Percentiles rank a stretch among this genome's conserved stretches.
Evolutionary conservation across 2,888 invertebrate species (phyloP).

Genomic region (Cheilosia scutellata): DNA sequence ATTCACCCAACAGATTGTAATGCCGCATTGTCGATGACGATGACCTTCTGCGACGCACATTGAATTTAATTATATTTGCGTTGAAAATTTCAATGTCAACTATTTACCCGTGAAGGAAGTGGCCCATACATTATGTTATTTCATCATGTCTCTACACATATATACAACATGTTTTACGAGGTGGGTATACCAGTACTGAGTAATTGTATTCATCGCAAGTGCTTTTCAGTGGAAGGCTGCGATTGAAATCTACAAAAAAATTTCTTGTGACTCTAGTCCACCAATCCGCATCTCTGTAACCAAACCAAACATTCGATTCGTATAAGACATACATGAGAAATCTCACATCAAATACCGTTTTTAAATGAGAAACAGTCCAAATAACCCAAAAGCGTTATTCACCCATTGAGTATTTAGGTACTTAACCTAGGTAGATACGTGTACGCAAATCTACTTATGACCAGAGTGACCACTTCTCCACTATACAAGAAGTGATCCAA

Average conservation of each 20-base stretch:
- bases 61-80: slow-evolving; percentile 51
- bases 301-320: not conserved
- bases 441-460: slow-evolving; percentile 12
- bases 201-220: slow-evolving; percentile 8
- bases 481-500: slow-evolving; percentile 7
- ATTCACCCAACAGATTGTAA: slow-evolving; percentile 15
- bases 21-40: slow-evolving; percentile 33
- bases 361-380: slow-evolving; percentile 24
- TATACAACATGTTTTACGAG: not conserved
- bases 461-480: slow-evolving; percentile 26
- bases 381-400: slow-evolving; percentile 12
- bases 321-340: slow-evolving; percentile 1
- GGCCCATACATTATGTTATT: slow-evolving; percentile 16
- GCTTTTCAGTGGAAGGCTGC: slow-evolving; percentile 4
- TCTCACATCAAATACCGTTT: slow-evolving; percentile 36
- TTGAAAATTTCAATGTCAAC: slow-evolving; percentile 58
- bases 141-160: slow-evolving; percentile 1
- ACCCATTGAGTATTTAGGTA: slow-evolving; percentile 29
- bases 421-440: slow-evolving; percentile 8
- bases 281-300: not conserved
- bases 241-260: slow-evolving; percentile 2
- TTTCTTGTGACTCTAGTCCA: not conserved
- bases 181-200: not conserved
- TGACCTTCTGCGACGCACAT: slow-evolving; percentile 58
- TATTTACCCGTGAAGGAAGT: slow-evolving; percentile 42